Evolutionary conservation across 2,888 invertebrate species (phyloP), one percentile per base, ranked within the genome.

Genomic region (Acanthoscelides obtectus): DNA sequence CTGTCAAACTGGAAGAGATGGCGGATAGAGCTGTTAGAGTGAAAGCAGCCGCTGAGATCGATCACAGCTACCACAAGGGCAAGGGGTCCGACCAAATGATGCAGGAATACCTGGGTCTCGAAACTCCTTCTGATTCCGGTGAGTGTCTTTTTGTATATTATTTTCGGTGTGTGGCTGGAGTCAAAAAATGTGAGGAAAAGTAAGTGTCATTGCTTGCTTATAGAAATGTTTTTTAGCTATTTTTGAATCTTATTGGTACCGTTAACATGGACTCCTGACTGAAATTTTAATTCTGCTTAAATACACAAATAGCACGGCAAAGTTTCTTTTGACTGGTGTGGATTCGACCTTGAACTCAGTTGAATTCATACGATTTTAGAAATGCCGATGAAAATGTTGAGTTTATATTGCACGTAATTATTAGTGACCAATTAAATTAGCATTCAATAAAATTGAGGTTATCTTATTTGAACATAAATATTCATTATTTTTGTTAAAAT

Each of bases 111-210:
- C 89, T 93, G 70, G 94, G 94, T 78, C 90, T 94, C 22, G 94
- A 94, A 82, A 95, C 96, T 77, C 95, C 96, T 71, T 95, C 96
- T 66, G 96, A 96, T 89, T 95, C 96, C 76, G 95, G 96, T 91
- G 87, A 92, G 92, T 89, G 76, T 17, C 20, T 70, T 71, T 71
- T 66, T 67, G 5, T 45, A 45, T 25, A 45, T 45, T 45, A 12
- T 12, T 6, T 45, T 1, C 45, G 45, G 45, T 25, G 12, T 45
- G 5, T 45, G 25, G n/a, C n/a, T n/a, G n/a, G n/a, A n/a, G n/a
- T n/a, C n/a, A n/a, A n/a, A n/a, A n/a, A n/a, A n/a, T n/a, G n/a
- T n/a, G n/a, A n/a, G n/a, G n/a, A n/a, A n/a, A n/a, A n/a, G n/a
- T n/a, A n/a, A n/a, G n/a, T n/a, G n/a, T n/a, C n/a, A n/a, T n/a